Base-by-base conservation (phyloP, 2,113 vertebrate species). In the Hippocampus mohnikei region DNA sequence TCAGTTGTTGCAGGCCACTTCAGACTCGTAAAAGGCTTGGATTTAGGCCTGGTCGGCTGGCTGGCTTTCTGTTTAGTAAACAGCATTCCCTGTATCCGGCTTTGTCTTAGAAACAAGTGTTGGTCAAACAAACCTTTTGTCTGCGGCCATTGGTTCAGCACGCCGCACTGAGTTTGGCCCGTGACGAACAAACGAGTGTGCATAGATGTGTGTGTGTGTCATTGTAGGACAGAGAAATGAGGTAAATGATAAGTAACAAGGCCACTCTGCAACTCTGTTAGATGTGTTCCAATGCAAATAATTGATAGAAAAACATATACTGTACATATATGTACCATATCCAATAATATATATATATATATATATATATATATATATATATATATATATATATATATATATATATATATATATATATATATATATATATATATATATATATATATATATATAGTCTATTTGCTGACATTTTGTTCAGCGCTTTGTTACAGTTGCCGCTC, bases 81-180 rank as follows among this genome's bases (percentile, higher is more conserved):
- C 71, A 82, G 87, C 85, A 88, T 92, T 93, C 94, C 90, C 90
- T 93, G 85, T 87, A 92, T 83, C 78, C 84, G 76, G 86, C 91
- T 94, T 93, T 94, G 91, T 94, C 92, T 92, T 67, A 78, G 66
- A 89, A 92, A 90, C 90, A 93, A 93, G 89, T 90, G 86, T 90
- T 94, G 92, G 94, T 94, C 93, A 95, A 93, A 93, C 91, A 94
- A 91, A 86, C 85, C 92, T 82, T 94, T 94, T 93, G 92, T 94
- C 90, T 91, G 89, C 80, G 91, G 89, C 91, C 91, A 91, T 83
- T 93, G 89, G 88, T 87, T 94, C 91, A 85, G 89, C 79, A 69
- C 77, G 77, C 85, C 90, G 87, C 88, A 88, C 88, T 90, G 80
- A 88, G 87, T 86, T 88, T 93, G 81, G 86, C 86, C 75, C 69